A percentile compares a stretch with the other conserved stretches of the same genome.
phyloP scores from a whole-genome alignment of 2,888 invertebrate species.

The Xestia rhomboidea region DNA sequence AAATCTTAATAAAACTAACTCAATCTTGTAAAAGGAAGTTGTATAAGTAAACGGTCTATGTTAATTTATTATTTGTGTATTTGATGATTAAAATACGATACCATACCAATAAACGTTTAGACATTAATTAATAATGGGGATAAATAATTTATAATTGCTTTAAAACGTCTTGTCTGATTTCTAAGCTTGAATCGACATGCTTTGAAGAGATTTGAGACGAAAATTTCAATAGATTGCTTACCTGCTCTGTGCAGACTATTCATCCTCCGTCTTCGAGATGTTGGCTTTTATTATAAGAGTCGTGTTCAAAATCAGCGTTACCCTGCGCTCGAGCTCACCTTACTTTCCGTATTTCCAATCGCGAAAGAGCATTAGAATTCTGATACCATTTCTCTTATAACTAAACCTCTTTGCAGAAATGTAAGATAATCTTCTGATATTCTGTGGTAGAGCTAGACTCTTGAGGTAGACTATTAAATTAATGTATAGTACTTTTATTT shows the following conservation, averaged over 20 bases:
- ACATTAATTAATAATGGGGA: slow-evolving; percentile 25
- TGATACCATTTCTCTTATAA: slow-evolving; percentile 54
- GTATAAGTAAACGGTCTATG: slow-evolving; percentile 32
- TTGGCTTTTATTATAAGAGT: slow-evolving; percentile 56
- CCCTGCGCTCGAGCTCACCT: slow-evolving; percentile 47
- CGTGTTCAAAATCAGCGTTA: slow-evolving; percentile 55
- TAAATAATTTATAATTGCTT: slow-evolving; percentile 24
- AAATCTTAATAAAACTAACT: slow-evolving; percentile 59
- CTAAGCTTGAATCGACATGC: slow-evolving; percentile 19
- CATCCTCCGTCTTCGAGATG: slow-evolving; percentile 42
- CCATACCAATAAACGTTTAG: slow-evolving; percentile 27
- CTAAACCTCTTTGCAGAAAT: slow-evolving; percentile 38
- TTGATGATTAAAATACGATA: slow-evolving; percentile 32
- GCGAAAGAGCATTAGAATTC: slow-evolving; percentile 53
- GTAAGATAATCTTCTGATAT: slow-evolving; percentile 22
- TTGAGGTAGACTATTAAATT: background rate
- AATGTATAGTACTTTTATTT: background rate
- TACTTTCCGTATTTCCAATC: slow-evolving; percentile 50
- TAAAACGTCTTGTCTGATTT: slow-evolving; percentile 23
- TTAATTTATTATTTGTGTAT: slow-evolving; percentile 39
- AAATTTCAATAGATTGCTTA: slow-evolving; percentile 47
- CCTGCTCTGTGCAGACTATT: slow-evolving; percentile 36
- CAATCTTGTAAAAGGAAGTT: slow-evolving; percentile 53
- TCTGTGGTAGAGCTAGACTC: background rate
- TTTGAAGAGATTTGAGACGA: slow-evolving; percentile 29